phyloP scores from a whole-genome alignment of 2,888 invertebrate species.

The Vannuccia rotundouncinata region DNA sequence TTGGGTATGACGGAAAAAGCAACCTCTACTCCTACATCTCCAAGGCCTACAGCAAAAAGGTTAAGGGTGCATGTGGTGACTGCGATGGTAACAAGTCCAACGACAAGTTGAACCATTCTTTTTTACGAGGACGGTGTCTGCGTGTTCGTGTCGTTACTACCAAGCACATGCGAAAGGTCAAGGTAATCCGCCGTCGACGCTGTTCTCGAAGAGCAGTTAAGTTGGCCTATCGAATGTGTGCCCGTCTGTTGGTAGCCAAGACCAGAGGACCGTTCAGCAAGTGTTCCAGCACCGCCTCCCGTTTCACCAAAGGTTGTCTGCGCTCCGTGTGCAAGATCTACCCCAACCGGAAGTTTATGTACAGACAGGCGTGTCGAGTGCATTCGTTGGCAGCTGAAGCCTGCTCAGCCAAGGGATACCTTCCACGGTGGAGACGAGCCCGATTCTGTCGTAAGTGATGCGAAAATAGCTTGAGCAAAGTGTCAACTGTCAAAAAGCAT shows the following conservation, averaged over 20 bases:
- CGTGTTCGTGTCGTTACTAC: neutral
- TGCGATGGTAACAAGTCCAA: conserved; percentile 17
- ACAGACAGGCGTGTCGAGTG: conserved; percentile 19
- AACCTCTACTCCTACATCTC: conserved; percentile 15
- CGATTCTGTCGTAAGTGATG: conserved; percentile 31
- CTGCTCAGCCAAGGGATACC: conserved; percentile 19
- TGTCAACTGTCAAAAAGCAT: no score
- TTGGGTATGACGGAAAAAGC: conserved; percentile 31
- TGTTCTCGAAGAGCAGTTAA: neutral
- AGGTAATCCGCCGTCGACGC: no score
- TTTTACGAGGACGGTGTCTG: neutral
- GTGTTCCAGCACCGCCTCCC: neutral
- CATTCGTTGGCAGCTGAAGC: conserved; percentile 34
- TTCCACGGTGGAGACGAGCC: neutral
- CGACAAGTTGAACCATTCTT: neutral
- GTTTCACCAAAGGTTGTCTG: conserved; percentile 22
- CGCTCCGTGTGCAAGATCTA: conserved; percentile 13
- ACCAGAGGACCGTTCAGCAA: neutral
- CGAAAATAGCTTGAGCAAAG: no score
- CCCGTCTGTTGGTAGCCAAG: neutral
- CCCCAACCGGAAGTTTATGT: conserved; percentile 13
- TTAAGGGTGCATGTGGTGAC: conserved; percentile 23
- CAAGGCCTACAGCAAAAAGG: neutral
- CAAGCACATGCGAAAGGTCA: no score
- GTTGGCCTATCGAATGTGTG: neutral